Conservation (phyloP, 2,797 vertebrate genomes). For the Gambusia yucatana region DNA sequence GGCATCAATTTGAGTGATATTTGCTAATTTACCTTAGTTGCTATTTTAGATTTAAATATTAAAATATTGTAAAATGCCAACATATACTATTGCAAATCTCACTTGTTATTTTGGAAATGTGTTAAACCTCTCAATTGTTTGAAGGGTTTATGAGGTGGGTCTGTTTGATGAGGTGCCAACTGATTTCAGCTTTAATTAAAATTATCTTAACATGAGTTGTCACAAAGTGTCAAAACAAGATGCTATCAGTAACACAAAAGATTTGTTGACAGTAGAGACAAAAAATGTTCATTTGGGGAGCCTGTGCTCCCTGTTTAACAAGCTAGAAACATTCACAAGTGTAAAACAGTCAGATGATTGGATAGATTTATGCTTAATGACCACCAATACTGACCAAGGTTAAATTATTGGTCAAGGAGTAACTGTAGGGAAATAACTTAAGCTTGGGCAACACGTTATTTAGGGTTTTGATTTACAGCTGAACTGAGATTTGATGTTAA, state of each 20-base stretch:
- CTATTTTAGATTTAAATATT: neutral
- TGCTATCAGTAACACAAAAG: too few relatives aligned
- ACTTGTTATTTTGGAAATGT: neutral
- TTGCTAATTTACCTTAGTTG: neutral
- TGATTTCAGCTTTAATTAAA: too few relatives aligned
- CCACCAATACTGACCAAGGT: neutral
- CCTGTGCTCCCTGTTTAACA: neutral
- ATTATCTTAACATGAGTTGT: too few relatives aligned
- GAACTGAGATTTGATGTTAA: neutral
- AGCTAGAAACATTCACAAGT: neutral
- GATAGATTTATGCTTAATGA: neutral
- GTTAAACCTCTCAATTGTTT: neutral
- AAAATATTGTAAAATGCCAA: neutral
- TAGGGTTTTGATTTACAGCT: neutral
- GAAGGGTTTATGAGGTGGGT: neutral
- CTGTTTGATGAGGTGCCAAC: neutral
- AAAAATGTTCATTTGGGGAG: too few relatives aligned
- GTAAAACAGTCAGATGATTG: neutral
- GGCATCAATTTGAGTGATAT: neutral
- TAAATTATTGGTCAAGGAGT: neutral
- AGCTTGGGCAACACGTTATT: neutral
- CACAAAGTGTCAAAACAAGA: too few relatives aligned
- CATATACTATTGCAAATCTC: neutral
- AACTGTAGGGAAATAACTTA: neutral
- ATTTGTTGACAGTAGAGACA: too few relatives aligned